These are phyloP conservation scores for Cantharis rufa DNA, from an alignment of 2,888 invertebrate species.

Conservation along the genomic window DNA sequence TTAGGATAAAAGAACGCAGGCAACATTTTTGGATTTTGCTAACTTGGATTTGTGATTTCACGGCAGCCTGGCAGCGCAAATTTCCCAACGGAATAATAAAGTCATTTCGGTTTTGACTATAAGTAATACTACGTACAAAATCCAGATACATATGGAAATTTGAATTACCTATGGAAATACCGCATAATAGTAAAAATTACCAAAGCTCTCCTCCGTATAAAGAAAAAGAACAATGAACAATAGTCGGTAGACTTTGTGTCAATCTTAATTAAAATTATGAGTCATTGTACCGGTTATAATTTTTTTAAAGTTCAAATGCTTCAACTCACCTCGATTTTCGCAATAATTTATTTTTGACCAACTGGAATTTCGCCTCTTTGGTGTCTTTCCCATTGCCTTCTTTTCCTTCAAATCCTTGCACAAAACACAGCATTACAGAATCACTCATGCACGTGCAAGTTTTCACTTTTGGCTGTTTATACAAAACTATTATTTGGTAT, in stretches of 20 bases:
- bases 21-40: not conserved
- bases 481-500: not conserved
- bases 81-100: not conserved
- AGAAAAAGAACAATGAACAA: not conserved
- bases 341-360: slow-evolving; percentile 48
- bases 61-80: not conserved
- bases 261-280: not conserved
- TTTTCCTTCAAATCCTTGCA: slow-evolving; percentile 66
- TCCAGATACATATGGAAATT: not conserved
- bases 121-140: not conserved
- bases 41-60: not conserved
- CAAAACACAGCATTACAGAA: slow-evolving; percentile 71
- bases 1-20: not conserved
- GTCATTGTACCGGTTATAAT: not conserved
- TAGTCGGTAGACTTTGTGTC: not conserved
- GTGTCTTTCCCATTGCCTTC: slow-evolving; percentile 47
- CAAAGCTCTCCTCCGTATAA: not conserved
- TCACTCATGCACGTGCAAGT: slow-evolving; percentile 44
- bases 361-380: slow-evolving; percentile 50
- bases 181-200: not conserved
- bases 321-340: slow-evolving; percentile 50
- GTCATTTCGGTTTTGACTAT: not conserved
- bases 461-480: not conserved
- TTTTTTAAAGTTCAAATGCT: not conserved
- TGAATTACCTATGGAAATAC: not conserved